Base-by-base conservation (phyloP, 2,888 invertebrate species). In the Callyntrura guangdongensis region DNA sequence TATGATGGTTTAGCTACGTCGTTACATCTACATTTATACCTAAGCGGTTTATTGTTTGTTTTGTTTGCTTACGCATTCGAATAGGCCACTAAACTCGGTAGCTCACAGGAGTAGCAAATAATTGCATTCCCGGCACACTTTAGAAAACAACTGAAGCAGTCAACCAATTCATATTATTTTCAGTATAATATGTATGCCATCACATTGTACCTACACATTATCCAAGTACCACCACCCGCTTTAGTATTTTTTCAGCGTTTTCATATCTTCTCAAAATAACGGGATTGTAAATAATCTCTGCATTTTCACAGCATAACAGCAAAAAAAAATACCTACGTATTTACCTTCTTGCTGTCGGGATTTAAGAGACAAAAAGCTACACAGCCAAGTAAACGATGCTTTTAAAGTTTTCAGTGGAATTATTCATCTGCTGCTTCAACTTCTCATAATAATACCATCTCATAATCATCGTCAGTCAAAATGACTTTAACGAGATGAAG, bases 91-190 rank as follows among this genome's bases (percentile, higher is more conserved):
- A 49, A 77, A 49, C 14, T 53, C 8, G 49, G 53, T 53, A 74
- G 47, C 9, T 17, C 8, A 2, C 14, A 74, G 17, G 74, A 11
- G 74, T 22, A 49, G 20, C 53, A 25, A 77, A 25, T 81, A 61
- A 81, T 81, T 81, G 45, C 81, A 64, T 79, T 88, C 72, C 61
- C 82, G 88, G 74, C 88, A 88, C 88, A 88, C 88, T 88, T 86
- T 83, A 83, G 45, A 74, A 83, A 83, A 67, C 79, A 87, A 88
- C 72, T 61, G 69, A 74, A 72, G 87, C 81, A 87, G 69, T 83
- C 88, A 83, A 83, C 72, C 83, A 74, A 88, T 88, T 88, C 27
- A 14, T 83, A 82, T 88, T 82, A 87, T 82, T 45, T 81, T 87
- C 72, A 87, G 69, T 81, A 87, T 64, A 64, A 53, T 53, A 53